Evolutionary conservation across 2,113 vertebrate species (phyloP), one percentile per base, ranked within the genome.

Genomic region (Synchiropus splendidus): DNA sequence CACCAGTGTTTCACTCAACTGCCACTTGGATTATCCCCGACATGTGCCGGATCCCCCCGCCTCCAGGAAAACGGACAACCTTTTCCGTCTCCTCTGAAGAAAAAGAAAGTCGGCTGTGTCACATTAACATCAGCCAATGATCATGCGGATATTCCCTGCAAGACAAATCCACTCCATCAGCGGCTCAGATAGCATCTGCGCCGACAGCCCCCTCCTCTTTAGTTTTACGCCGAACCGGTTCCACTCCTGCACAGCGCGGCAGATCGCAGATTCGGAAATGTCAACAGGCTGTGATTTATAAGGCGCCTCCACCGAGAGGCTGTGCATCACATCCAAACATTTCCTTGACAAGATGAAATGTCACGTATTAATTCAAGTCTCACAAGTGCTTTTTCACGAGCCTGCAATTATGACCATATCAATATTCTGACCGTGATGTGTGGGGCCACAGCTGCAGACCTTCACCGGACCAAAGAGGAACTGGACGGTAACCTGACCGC

Each of bases 321-420:
- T 63, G 49, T 55, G 52, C 35, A 62, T 71, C 54, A 67, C 45
- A 17, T 4, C 27, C 31, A 52, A 52, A 62, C 43, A 39, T 59
- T 72, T 67, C 30, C 54, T 12, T 57, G 55, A 72, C 56, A 46
- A 39, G 49, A 61, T 52, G 30, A 67, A 69, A 67, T 72, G 69
- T 56, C 47, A 54, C 30, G 43, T 48, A 61, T 52, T 62, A 55
- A 66, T 67, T 64, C 44, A 65, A 53, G 18, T n/a, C 43, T 61
- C 48, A 46, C 48, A 44, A 47, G 33, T 35, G 41, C 35, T 46
- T 43, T 36, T 38, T 36, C 31, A 12, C 6, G 44, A 42, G 37
- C 60, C 12, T 40, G 10, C 15, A 54, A 62, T 62, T 45, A 42
- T n/a, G 45, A 37, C 17, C 32, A 5, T n/a, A 36, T 48, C 51